Base-by-base conservation (phyloP, 2,797 vertebrate species). In the Pangasius macronema region DNA sequence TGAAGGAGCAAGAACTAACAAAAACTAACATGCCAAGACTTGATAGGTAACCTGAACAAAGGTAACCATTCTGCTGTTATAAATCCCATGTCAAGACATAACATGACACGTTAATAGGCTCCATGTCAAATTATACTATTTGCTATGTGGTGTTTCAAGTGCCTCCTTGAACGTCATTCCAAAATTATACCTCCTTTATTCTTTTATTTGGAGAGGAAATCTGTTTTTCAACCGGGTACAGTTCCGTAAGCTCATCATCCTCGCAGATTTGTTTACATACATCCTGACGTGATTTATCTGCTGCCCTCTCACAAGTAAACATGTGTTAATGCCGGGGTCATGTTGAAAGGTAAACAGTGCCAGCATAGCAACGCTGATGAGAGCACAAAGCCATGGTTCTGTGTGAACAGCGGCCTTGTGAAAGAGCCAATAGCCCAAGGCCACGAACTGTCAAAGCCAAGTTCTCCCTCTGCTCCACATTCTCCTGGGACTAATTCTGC, bases 1-100 rank as follows among this genome's bases (percentile, higher is more conserved):
- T 84, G 88, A 91, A 57, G 51, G 77, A 82, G 67, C 67, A 82
- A 30, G 82, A 53, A 83, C 46, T 87, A 84, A 85, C 89, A 91
- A 93, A 88, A 93, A 87, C 87, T 91, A 91, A 87, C 92, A 49
- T 93, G 91, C 87, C 89, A 92, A 91, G 91, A 93, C 94, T 91
- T 73, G 90, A 93, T n/a, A 85, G 80, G 24, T 70, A 55, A 89
- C 87, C 85, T 86, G 85, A 89, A 86, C 89, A 87, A 73, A 88
- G 85, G 77, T 84, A 89, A 84, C 72, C 11, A 87, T 80, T 61
- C 80, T 67, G 85, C 83, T 55, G 39, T 36, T 30, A 87, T 75
- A 91, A 85, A 91, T 90, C 82, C 75, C 65, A 84, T 42, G 30
- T 86, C 76, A 82, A 75, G 85, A 83, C 81, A 80, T 89, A 85